Conservation (phyloP, 2,888 invertebrate species). For the Blomia tropicalis region DNA sequence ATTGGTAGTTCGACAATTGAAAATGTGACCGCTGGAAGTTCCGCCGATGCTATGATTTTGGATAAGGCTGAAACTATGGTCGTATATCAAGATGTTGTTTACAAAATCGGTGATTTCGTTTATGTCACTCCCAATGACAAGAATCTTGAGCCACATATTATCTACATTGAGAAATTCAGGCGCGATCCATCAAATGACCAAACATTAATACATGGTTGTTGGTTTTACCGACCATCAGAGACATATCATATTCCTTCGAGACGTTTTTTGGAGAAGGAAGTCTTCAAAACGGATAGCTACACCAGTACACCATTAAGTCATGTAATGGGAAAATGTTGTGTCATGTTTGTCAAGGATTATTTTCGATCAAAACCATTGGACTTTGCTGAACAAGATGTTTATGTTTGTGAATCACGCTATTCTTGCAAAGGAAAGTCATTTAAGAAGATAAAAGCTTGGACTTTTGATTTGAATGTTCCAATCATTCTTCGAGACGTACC, state of each 20-base stretch:
- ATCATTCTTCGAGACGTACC: constrained; percentile 53
- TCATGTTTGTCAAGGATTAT: constrained; percentile 86
- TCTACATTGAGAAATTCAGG: constrained; percentile 75
- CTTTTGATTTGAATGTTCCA: constrained; percentile 39
- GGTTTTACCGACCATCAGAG: constrained; percentile 79
- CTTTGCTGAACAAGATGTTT: constrained; percentile 78
- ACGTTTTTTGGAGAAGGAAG: constrained; percentile 87
- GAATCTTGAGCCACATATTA: constrained; percentile 55
- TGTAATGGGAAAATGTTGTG: constrained; percentile 71
- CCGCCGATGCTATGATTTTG: neutral
- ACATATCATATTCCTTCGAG: constrained; percentile 87
- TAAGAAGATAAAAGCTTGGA: constrained; percentile 57
- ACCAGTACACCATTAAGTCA: constrained; percentile 67
- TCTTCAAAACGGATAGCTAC: constrained; percentile 82
- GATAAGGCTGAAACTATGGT: constrained; percentile 35
- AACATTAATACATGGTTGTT: constrained; percentile 77
- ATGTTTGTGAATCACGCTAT: constrained; percentile 90
- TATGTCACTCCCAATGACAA: constrained; percentile 46
- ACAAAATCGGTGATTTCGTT: constrained; percentile 73
- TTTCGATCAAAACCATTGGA: constrained; percentile 73
- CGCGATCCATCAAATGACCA: constrained; percentile 51
- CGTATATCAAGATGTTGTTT: constrained; percentile 58
- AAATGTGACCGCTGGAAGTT: neutral
- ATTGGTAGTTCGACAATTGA: no score
- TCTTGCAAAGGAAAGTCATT: constrained; percentile 67